Evolutionary conservation across 2,797 vertebrate genomes (phyloP).

Genomic region (Cyclopterus lumpus): DNA sequence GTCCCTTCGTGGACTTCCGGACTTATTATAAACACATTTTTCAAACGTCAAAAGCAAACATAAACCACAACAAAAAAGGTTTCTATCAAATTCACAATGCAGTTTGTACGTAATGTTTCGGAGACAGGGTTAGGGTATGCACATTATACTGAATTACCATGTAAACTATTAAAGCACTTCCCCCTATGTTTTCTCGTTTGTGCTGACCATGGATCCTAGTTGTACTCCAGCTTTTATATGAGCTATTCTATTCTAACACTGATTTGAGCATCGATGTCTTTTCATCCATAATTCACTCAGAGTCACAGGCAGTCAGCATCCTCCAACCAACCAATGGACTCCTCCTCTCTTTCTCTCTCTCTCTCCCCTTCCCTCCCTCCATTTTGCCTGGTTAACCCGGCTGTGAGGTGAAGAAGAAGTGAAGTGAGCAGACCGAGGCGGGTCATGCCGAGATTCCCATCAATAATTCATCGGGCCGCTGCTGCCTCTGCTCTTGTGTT

Average conservation of each 20-base stretch:
- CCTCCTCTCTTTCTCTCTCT: conserved; percentile 15
- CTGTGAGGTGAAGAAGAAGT: conserved; percentile 80
- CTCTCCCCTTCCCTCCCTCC: conserved; percentile 54
- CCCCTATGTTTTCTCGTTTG: neutral
- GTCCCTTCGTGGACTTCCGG: neutral
- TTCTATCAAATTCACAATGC: neutral
- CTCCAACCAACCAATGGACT: conserved; percentile 71
- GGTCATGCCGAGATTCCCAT: conserved; percentile 86
- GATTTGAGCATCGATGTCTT: conserved; percentile 47
- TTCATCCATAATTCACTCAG: conserved; percentile 61
- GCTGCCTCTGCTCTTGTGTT: conserved; percentile 85
- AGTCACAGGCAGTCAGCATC: conserved; percentile 39
- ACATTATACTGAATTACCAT: neutral
- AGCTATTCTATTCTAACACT: conserved; percentile 26
- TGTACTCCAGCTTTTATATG: neutral
- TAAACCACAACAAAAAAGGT: neutral
- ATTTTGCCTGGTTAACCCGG: conserved; percentile 83
- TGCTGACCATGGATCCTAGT: neutral
- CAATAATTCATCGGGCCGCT: conserved; percentile 86
- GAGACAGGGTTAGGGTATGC: neutral
- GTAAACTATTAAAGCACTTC: neutral
- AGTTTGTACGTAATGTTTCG: neutral
- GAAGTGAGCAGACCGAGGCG: conserved; percentile 77
- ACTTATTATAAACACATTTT: neutral
- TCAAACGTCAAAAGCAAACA: neutral